These are phyloP conservation scores for Pelobates cultripes DNA, from an alignment of 2,797 vertebrate species.

Conservation along the genomic window DNA sequence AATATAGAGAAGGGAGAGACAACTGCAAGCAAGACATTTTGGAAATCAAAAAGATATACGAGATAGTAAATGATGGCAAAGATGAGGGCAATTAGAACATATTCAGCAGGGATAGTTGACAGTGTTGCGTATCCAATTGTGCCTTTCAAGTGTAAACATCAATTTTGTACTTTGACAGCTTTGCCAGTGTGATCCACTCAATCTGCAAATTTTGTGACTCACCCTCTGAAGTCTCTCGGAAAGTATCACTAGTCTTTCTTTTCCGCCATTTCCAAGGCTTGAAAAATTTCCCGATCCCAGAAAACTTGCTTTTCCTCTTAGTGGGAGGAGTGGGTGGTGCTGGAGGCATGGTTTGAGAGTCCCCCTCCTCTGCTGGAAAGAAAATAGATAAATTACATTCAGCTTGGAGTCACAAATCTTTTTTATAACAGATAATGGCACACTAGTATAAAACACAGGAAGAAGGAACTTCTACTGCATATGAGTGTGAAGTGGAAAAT, in stretches of 20 bases:
- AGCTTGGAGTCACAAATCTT: neutral
- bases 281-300: conserved; percentile 95
- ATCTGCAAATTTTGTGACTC: conserved; percentile 33
- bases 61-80: too few relatives aligned
- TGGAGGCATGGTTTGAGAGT: conserved; percentile 30
- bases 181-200: too few relatives aligned
- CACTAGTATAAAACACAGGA: neutral
- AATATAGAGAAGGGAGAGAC: too few relatives aligned
- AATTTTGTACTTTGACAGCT: too few relatives aligned
- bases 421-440: neutral
- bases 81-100: too few relatives aligned
- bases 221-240: conserved; percentile 98
- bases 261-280: conserved; percentile 99
- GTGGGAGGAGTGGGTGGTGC: conserved; percentile 78
- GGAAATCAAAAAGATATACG: too few relatives aligned
- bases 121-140: too few relatives aligned
- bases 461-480: neutral
- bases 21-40: too few relatives aligned
- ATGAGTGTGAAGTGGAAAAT: neutral
- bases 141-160: too few relatives aligned
- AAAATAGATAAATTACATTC: neutral
- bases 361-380: conserved; percentile 40
- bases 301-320: conserved; percentile 96
- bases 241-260: conserved; percentile 97
- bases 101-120: too few relatives aligned